Evolutionary conservation across 2,797 vertebrate genomes (phyloP).

Genomic region (Spheniscus humboldti): DNA sequence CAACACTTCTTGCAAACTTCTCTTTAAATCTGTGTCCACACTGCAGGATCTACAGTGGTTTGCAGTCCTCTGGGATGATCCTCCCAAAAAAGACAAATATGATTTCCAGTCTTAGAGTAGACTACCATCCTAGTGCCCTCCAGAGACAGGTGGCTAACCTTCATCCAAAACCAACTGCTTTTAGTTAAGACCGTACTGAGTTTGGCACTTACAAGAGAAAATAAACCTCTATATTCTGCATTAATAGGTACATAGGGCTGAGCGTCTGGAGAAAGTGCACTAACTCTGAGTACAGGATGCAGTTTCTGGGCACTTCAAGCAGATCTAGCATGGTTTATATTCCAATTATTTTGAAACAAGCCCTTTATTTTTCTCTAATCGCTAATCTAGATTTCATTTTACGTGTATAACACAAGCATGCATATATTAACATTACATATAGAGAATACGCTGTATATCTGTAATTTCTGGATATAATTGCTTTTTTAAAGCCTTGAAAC

Average conservation of each 20-base stretch:
- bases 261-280: neutral
- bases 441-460: neutral
- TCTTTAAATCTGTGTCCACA: neutral
- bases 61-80: neutral
- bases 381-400: neutral
- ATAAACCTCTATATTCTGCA: neutral
- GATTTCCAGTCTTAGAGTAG: neutral
- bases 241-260: neutral
- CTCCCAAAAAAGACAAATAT: neutral
- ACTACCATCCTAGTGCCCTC: neutral
- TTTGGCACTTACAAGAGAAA: neutral
- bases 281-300: neutral
- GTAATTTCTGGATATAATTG: neutral
- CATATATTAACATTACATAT: accelerated
- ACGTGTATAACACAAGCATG: accelerated
- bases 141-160: neutral
- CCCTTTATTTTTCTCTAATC: neutral
- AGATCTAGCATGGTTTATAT: neutral
- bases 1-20: neutral
- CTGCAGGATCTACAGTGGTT: neutral
- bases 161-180: neutral
- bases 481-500: neutral
- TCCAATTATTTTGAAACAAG: neutral
- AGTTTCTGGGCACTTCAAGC: neutral
- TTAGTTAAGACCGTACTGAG: neutral